These are phyloP conservation scores for Larimichthys crocea DNA, from an alignment of 2,113 vertebrate genomes.

Conservation along the genomic window DNA sequence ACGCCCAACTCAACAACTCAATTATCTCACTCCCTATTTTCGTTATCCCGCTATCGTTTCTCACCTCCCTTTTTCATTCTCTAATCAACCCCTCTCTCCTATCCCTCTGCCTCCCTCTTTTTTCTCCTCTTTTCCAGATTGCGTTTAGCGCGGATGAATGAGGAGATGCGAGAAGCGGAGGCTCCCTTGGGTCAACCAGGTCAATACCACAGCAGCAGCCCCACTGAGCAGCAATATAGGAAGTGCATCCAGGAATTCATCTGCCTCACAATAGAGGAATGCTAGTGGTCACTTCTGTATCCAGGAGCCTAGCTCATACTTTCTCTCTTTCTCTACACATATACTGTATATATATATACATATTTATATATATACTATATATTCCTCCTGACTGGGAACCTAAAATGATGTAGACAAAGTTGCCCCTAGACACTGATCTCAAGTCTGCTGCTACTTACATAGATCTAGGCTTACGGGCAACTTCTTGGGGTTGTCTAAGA, in stretches of 20 bases:
- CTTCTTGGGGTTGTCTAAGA: constrained; percentile 30
- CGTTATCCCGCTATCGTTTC: background rate
- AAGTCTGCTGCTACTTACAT: constrained; percentile 17
- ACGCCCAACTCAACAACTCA: background rate
- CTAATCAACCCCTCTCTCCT: background rate
- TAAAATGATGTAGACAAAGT: constrained; percentile 42
- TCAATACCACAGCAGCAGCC: constrained; percentile 95
- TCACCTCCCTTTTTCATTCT: background rate
- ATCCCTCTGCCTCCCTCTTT: background rate
- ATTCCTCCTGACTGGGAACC: constrained; percentile 36
- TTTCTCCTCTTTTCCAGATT: constrained; percentile 82
- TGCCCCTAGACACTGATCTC: constrained; percentile 64
- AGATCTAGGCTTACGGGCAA: constrained; percentile 54
- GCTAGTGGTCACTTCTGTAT: constrained; percentile 70
- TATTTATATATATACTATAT: constrained; percentile 25
- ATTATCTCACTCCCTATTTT: background rate
- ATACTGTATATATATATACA: background rate
- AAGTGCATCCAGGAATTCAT: constrained; percentile 99
- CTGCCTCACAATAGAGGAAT: constrained; percentile 88
- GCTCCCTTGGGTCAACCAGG: constrained; percentile 96
- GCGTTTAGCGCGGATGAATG: constrained; percentile 97
- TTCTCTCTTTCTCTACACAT: background rate
- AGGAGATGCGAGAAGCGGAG: constrained; percentile 98
- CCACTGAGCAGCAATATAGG: constrained; percentile 97
- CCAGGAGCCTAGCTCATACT: constrained; percentile 26